phyloP scores from a whole-genome alignment of 2,888 invertebrate genomes.

The Synanthedon myopaeformis region DNA sequence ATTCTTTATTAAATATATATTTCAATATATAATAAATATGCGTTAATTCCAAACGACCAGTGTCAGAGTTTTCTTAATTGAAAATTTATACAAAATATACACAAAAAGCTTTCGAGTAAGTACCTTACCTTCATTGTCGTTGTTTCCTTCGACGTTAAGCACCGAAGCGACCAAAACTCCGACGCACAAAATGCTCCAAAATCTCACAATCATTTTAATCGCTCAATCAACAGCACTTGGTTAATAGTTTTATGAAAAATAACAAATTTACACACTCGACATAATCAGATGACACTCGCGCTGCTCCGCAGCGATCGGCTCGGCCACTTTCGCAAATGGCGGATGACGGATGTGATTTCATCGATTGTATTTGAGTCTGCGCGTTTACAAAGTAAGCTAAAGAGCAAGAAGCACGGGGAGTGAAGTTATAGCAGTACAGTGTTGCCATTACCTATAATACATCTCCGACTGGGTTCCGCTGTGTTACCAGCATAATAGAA shows the following conservation, averaged over 20 bases:
- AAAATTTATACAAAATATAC: conserved; percentile 36
- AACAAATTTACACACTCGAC: conserved; percentile 59
- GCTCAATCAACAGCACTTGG: conserved; percentile 47
- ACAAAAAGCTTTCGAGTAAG: conserved; percentile 8
- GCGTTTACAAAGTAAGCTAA: conserved; percentile 36
- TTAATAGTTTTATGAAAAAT: conserved; percentile 57
- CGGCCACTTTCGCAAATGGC: conserved; percentile 66
- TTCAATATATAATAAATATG: no score
- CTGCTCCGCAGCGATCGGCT: conserved; percentile 55
- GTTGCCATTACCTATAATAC: no score
- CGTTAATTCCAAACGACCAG: no score
- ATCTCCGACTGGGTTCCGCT: no score
- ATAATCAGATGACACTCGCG: conserved; percentile 53
- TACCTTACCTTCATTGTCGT: conserved; percentile 65
- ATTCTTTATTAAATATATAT: no score
- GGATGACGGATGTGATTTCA: conserved; percentile 60
- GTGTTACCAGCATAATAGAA: no score
- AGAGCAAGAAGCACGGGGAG: no score
- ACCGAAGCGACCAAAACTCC: conserved; percentile 63
- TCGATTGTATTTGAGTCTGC: conserved; percentile 56
- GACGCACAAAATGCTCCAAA: conserved; percentile 60
- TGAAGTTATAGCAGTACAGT: no score
- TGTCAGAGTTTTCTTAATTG: background rate
- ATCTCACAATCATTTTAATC: conserved; percentile 69
- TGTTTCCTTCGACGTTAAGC: conserved; percentile 55